Evolutionary conservation across 2,113 vertebrate species (phyloP).

Genomic region (Microcebus griseorufus): DNA sequence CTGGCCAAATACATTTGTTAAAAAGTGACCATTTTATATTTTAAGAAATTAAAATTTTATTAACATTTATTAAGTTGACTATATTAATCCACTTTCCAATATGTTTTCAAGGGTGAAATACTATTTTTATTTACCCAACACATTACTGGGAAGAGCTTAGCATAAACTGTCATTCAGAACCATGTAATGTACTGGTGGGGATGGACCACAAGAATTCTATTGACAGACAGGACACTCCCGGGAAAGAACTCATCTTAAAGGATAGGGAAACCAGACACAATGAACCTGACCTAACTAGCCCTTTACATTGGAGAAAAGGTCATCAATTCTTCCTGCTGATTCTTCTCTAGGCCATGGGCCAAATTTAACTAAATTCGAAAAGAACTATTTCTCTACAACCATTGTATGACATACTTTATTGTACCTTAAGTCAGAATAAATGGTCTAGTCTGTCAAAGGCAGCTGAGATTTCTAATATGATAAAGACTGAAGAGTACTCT

Average conservation of each 20-base stretch:
- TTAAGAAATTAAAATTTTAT: not conserved
- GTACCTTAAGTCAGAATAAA: slow-evolving; percentile 24
- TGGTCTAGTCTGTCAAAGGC: not conserved
- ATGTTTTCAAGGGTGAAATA: not conserved
- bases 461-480: slow-evolving; percentile 5
- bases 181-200: not conserved
- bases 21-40: not conserved
- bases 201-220: not conserved
- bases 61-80: not conserved
- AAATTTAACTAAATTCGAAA: slow-evolving; percentile 33
- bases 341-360: not conserved
- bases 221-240: not conserved
- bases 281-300: not conserved
- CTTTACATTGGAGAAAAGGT: not conserved
- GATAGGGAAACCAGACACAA: not conserved
- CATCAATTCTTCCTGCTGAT: not conserved
- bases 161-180: not conserved
- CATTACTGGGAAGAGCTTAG: not conserved
- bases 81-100: not conserved
- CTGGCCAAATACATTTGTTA: not conserved
- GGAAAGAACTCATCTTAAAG: not conserved
- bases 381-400: not conserved
- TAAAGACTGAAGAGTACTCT: not conserved
- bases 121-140: not conserved
- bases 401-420: not conserved